Conservation (phyloP, 2,888 invertebrate species). For the Apamea sordens region DNA sequence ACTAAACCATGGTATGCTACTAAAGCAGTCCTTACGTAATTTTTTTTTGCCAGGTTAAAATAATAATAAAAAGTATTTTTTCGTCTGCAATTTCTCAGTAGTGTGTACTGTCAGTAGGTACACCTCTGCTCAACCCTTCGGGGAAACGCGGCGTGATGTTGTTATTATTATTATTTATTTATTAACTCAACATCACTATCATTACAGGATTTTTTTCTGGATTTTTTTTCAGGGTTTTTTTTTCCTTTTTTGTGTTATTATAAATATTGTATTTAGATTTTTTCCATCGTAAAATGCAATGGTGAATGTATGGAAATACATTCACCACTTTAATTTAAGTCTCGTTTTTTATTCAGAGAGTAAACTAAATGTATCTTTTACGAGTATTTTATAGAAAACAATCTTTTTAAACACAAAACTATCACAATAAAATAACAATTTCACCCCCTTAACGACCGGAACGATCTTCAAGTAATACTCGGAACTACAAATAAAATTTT, state of each 20-base stretch:
- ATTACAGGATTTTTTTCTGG: too few relatives aligned
- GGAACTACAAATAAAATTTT: slow-evolving; percentile 43
- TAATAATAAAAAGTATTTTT: too few relatives aligned
- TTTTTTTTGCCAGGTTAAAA: too few relatives aligned
- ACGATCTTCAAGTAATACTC: slow-evolving; percentile 18
- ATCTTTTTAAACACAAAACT: slow-evolving; percentile 5
- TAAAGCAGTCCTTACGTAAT: too few relatives aligned
- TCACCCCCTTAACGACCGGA: slow-evolving; percentile 22
- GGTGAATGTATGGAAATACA: background rate
- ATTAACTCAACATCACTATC: too few relatives aligned
- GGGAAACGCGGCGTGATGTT: background rate
- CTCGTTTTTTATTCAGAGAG: background rate
- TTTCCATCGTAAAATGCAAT: background rate
- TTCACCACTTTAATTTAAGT: background rate
- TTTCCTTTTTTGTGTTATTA: too few relatives aligned
- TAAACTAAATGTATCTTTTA: background rate
- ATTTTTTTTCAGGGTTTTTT: too few relatives aligned
- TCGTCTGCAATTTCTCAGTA: too few relatives aligned
- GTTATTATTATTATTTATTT: too few relatives aligned
- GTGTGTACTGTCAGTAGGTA: background rate
- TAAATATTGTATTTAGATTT: background rate
- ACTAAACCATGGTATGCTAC: too few relatives aligned
- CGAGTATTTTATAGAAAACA: slow-evolving; percentile 5
- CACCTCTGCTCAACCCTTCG: background rate
- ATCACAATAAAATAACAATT: slow-evolving; percentile 12